phyloP scores from a whole-genome alignment of 2,888 invertebrate genomes.

The Macaria notata region DNA sequence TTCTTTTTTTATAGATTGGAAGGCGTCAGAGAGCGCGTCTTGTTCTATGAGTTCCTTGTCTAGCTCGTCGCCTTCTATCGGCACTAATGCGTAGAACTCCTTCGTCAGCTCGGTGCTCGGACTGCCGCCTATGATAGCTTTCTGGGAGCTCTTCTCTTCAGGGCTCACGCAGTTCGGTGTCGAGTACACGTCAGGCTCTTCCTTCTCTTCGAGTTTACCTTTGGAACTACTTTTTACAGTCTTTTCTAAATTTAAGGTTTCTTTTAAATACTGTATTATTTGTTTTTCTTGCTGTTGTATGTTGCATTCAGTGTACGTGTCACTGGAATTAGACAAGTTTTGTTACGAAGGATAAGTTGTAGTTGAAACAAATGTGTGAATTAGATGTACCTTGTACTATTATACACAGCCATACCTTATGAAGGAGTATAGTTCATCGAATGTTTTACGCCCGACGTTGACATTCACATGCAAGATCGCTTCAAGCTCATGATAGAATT shows the following conservation, averaged over 20 bases:
- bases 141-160: slow-evolving; percentile 49
- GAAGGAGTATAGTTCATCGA: slow-evolving; percentile 80
- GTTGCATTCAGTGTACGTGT: slow-evolving; percentile 76
- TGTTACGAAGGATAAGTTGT: slow-evolving; percentile 1
- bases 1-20: slow-evolving; percentile 70
- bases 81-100: slow-evolving; percentile 69
- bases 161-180: slow-evolving; percentile 73
- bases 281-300: slow-evolving; percentile 74
- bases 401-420: slow-evolving; percentile 57
- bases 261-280: slow-evolving; percentile 68
- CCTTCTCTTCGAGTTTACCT: slow-evolving; percentile 52
- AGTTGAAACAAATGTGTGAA: not conserved
- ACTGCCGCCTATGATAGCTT: slow-evolving; percentile 55
- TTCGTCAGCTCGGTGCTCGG: slow-evolving; percentile 68
- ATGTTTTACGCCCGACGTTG: slow-evolving; percentile 74
- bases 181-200: slow-evolving; percentile 67
- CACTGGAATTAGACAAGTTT: slow-evolving; percentile 52
- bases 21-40: slow-evolving; percentile 75
- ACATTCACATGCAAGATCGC: slow-evolving; percentile 78
- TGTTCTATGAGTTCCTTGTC: slow-evolving; percentile 79
- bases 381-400: too few species aligned
- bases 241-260: slow-evolving; percentile 47
- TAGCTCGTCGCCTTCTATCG: slow-evolving; percentile 63
- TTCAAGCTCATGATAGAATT: slow-evolving; percentile 81
- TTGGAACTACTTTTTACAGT: slow-evolving; percentile 35